A percentile compares a stretch with the other conserved stretches of the same genome.
phyloP scores from a whole-genome alignment of 2,113 vertebrate species.

The Numenius arquata region DNA sequence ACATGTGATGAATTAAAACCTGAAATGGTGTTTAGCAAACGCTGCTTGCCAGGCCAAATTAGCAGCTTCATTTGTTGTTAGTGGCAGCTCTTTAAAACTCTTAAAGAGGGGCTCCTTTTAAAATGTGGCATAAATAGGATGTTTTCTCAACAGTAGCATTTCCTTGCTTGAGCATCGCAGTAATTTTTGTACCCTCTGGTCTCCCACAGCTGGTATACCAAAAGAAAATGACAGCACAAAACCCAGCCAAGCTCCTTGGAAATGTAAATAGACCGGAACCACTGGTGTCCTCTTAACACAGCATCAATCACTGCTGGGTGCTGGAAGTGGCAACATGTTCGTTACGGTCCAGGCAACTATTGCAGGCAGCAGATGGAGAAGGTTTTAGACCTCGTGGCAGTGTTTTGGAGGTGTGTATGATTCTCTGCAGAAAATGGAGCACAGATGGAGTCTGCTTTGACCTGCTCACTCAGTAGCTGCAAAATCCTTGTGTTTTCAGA shows the following conservation, averaged over 20 bases:
- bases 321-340: neutral
- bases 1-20: constrained; percentile 51
- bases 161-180: neutral
- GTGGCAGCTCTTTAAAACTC: constrained; percentile 51
- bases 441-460: constrained; percentile 15
- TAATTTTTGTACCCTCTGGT: constrained; percentile 56
- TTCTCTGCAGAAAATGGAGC: neutral
- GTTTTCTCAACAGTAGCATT: constrained; percentile 59
- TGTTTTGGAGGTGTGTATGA: neutral
- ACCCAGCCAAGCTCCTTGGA: constrained; percentile 45
- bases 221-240: constrained; percentile 40
- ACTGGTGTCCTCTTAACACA: constrained; percentile 30
- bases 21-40: constrained; percentile 47
- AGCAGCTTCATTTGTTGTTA: constrained; percentile 42
- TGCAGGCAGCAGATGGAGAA: neutral
- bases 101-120: constrained; percentile 32
- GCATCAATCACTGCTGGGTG: constrained; percentile 15
- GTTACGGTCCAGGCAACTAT: neutral
- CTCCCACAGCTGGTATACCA: constrained; percentile 41
- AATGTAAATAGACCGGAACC: constrained; percentile 60
- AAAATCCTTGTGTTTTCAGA: neutral
- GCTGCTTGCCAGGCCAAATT: constrained; percentile 53
- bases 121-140: constrained; percentile 58
- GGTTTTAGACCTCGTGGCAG: neutral
- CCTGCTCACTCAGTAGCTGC: neutral